A percentile compares a stretch with the other conserved stretches of the same genome.
These are phyloP conservation scores for Ictidomys tridecemlineatus DNA, from an alignment of 2,113 vertebrate genomes.

Conservation along the genomic window DNA sequence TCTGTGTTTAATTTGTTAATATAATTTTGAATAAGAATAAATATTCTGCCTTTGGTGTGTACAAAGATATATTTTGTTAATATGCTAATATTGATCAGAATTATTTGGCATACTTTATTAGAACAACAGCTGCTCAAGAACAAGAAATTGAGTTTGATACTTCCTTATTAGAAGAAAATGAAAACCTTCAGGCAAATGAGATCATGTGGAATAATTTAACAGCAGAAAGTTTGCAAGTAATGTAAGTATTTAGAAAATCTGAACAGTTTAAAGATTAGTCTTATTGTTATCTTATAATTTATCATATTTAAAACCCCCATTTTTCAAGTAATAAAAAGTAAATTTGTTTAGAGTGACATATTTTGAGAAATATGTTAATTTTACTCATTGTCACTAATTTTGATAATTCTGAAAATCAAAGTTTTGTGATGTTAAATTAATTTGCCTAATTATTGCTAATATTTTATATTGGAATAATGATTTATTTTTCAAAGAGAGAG, in stretches of 20 bases:
- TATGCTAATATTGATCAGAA: conserved; percentile 39
- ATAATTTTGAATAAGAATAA: conserved; percentile 56
- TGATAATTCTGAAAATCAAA: conserved; percentile 35
- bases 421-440: conserved; percentile 30
- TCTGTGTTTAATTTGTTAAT: conserved; percentile 52
- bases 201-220: conserved; percentile 99
- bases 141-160: conserved; percentile 94
- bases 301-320: conserved; percentile 24
- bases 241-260: conserved; percentile 89
- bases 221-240: conserved; percentile 94
- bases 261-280: neutral
- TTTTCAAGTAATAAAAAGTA: conserved; percentile 58
- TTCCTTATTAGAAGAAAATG: conserved; percentile 94
- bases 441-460: neutral
- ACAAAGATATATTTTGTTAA: neutral
- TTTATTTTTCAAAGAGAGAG: neutral
- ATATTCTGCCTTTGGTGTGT: conserved; percentile 59
- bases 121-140: conserved; percentile 92
- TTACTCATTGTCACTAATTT: conserved; percentile 34
- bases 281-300: neutral
- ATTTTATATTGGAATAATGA: conserved; percentile 26
- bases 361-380: conserved; percentile 42
- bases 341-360: conserved; percentile 23
- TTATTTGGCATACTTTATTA: conserved; percentile 82
- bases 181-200: conserved; percentile 96